Conservation (phyloP, 2,888 invertebrate species). For the Epistrophe eligans region DNA sequence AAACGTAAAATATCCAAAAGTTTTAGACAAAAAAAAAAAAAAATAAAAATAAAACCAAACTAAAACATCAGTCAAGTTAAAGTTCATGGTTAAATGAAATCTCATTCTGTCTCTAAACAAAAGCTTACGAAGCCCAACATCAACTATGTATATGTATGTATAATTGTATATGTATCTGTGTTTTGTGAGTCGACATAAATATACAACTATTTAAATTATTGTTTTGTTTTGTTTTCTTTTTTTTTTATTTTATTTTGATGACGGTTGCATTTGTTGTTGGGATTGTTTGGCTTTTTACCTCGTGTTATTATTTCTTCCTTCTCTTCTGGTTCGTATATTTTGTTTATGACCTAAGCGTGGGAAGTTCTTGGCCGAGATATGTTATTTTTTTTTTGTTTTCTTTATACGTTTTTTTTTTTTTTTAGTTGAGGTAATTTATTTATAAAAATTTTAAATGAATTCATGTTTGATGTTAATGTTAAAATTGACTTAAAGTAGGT, state of each 20-base stretch:
- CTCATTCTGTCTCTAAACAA: neutral
- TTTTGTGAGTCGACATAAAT: neutral
- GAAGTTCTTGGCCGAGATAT: constrained; percentile 51
- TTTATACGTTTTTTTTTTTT: neutral
- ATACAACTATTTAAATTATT: constrained; percentile 1
- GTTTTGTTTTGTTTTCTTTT: neutral
- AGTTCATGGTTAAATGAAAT: constrained; percentile 27
- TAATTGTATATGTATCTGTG: neutral
- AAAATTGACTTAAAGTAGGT: neutral
- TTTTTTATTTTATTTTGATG: constrained; percentile 17
- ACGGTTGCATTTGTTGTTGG: constrained; percentile 33
- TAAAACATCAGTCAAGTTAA: constrained; percentile 8
- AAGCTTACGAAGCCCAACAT: neutral
- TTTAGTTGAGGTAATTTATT: constrained; percentile 12
- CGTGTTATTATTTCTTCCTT: neutral
- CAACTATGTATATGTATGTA: too few species aligned
- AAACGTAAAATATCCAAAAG: neutral
- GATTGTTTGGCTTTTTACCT: neutral
- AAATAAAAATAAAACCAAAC: neutral
- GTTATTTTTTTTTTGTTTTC: constrained; percentile 2
- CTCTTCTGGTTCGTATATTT: constrained; percentile 25
- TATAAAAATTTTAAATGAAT: constrained; percentile 23
- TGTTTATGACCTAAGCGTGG: constrained; percentile 60
- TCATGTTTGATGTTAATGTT: constrained; percentile 14
- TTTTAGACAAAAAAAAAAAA: neutral